phyloP scores from a whole-genome alignment of 2,797 vertebrate species.

The Podarcis siculus region DNA sequence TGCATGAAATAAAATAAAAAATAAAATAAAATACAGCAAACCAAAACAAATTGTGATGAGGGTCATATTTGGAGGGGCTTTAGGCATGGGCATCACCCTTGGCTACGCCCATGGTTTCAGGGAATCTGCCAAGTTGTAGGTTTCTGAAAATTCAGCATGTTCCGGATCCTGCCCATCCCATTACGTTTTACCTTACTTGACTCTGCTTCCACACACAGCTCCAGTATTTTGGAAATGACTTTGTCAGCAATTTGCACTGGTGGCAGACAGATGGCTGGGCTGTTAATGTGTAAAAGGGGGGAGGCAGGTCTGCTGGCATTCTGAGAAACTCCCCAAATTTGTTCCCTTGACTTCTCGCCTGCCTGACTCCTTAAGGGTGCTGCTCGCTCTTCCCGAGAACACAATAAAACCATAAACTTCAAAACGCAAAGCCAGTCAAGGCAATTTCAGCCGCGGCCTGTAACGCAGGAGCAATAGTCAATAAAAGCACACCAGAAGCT shows the following conservation, averaged over 20 bases:
- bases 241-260: neutral
- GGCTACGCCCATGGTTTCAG: too few species aligned
- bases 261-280: neutral
- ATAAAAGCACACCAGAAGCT: neutral
- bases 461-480: neutral
- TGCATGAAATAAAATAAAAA: too few species aligned
- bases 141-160: too few species aligned
- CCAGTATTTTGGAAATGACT: neutral
- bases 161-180: too few species aligned
- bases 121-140: too few species aligned
- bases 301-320: too few species aligned
- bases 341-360: neutral
- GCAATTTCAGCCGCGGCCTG: neutral
- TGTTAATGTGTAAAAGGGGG: neutral
- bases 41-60: too few species aligned
- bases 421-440: neutral
- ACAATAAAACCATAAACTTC: neutral
- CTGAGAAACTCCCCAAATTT: neutral
- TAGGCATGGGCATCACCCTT: too few species aligned
- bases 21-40: too few species aligned
- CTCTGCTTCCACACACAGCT: too few species aligned
- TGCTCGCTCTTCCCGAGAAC: neutral
- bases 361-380: neutral
- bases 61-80: too few species aligned
- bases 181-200: too few species aligned